Evolutionary conservation across 2,888 invertebrate genomes (phyloP).

Genomic region (Pherbina coryleti): DNA sequence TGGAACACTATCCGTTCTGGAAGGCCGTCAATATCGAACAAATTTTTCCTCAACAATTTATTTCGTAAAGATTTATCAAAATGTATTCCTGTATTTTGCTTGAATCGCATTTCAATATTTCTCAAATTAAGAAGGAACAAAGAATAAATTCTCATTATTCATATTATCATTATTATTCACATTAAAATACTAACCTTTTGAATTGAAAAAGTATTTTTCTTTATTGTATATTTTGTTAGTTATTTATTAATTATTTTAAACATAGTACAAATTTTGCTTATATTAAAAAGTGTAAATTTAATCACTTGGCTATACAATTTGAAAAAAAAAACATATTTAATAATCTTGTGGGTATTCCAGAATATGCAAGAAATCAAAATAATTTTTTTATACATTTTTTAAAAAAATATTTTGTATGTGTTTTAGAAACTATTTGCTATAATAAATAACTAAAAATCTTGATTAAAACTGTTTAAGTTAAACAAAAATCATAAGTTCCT

Average conservation of each 20-base stretch:
- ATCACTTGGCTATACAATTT: conserved; percentile 30
- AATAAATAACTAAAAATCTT: no score
- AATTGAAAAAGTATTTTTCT: conserved; percentile 5
- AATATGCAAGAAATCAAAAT: conserved; percentile 14
- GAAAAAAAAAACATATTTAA: background rate
- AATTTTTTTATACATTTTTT: background rate
- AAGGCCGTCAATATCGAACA: no score
- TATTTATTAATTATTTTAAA: conserved; percentile 4
- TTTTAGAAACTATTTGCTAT: background rate
- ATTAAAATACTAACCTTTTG: background rate
- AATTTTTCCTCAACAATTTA: no score
- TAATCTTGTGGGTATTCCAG: background rate
- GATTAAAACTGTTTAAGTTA: background rate
- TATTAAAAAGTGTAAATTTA: conserved; percentile 31
- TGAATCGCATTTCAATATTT: no score
- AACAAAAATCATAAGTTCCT: background rate
- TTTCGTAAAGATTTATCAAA: no score
- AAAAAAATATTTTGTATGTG: background rate
- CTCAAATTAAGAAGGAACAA: no score
- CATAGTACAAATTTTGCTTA: conserved; percentile 33
- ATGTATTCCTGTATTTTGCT: no score
- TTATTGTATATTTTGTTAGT: conserved; percentile 17
- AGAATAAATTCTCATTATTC: no score
- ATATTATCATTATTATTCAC: no score
- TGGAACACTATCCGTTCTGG: no score